Evolutionary conservation across 2,888 invertebrate species (phyloP), one percentile per base, ranked within the genome.

Genomic region (Drosophila barbarae): DNA sequence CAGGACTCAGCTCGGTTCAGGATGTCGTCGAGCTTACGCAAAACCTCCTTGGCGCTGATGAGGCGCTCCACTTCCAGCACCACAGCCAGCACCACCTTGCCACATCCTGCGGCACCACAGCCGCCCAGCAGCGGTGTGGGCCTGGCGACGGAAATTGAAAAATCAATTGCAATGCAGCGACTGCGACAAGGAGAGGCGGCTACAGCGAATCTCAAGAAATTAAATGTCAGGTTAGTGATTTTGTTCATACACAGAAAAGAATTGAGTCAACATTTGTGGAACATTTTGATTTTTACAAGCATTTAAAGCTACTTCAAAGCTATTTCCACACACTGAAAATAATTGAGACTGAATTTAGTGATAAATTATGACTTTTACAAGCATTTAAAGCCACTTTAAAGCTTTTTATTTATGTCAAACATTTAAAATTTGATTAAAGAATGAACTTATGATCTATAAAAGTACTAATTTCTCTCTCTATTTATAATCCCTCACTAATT

Each of bases 1-100:
- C 49, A 61, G 61, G 15, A 49, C 50, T 26, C 5, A 8, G 44
- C 41, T 10, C 12, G 23, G 18, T 47, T 30, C 46, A 49, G 39
- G 32, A 84, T 64, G 66, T 88, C 88, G 87, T 80, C 87, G 60
- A 61, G 82, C 66, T 73, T 89, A 72, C 73, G 85, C 49, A 86
- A 86, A 73, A 80, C 86, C 56, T 78, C 79, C 12, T 73, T 77
- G 26, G 77, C 85, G 32, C 71, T 89, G 46, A 78, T 88, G 46
- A 85, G 79, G 67, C 85, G 89, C 30, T 84, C 78, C 34, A 84
- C 87, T 42, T 89, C 71, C 49, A 60, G 36, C 47, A 36, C 60
- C 41, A 35, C 55, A 34, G 52, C 18, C 15, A 26, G 60, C 28
- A 21, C 57, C 35, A 30, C 30, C 57, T 49, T 47, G 69, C 71